Conservation (phyloP, 2,888 invertebrate genomes). For the Catocala fraxini region DNA sequence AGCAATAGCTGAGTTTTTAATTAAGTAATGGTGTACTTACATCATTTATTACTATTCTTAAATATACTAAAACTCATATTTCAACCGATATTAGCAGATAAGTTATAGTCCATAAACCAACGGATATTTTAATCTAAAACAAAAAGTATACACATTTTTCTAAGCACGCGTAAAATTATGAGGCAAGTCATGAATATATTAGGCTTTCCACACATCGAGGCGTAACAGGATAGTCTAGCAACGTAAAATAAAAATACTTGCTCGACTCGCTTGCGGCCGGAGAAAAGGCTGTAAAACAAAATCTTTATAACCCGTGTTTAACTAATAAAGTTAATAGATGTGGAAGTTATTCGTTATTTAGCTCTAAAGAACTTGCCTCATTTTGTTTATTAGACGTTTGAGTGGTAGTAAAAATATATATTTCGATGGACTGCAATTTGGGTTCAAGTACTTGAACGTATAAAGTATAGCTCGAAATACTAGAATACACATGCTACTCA, state of each 20-base stretch:
- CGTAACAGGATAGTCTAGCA: conserved; percentile 7
- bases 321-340: conserved; percentile 44
- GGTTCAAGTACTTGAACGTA: not conserved
- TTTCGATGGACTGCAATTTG: conserved; percentile 30
- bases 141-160: conserved; percentile 10
- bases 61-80: too few species aligned
- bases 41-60: too few species aligned
- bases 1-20: too few species aligned
- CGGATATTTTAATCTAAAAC: not conserved
- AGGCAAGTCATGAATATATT: conserved; percentile 7
- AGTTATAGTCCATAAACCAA: conserved; percentile 12
- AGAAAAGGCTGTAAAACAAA: conserved; percentile 27
- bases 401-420: conserved; percentile 38
- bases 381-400: conserved; percentile 38
- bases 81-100: too few species aligned
- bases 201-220: conserved; percentile 8
- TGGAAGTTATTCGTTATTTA: conserved; percentile 33
- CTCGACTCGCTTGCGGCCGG: conserved; percentile 17
- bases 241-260: conserved; percentile 21
- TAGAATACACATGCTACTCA: too few species aligned
- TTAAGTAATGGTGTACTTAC: too few species aligned
- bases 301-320: conserved; percentile 29
- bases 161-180: conserved; percentile 14
- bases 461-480: not conserved
- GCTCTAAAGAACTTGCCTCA: conserved; percentile 37